Evolutionary conservation across 2,888 invertebrate species (phyloP).

Genomic region (Pyrochroa serraticornis): DNA sequence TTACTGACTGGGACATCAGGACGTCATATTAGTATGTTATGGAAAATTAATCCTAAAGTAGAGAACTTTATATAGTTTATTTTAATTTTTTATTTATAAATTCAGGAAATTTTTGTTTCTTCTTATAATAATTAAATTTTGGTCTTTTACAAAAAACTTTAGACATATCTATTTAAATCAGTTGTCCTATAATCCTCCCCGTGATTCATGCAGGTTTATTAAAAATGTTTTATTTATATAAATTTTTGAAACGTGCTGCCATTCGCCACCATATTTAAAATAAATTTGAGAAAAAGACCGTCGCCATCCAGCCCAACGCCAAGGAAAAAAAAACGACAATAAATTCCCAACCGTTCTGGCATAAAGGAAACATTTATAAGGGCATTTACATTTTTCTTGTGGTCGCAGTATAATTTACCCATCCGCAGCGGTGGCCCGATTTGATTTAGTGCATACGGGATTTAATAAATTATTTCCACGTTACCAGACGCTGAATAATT

Average conservation of each 20-base stretch:
- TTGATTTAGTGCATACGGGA: constrained; percentile 34
- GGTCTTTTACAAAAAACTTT: no score
- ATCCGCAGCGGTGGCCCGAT: constrained; percentile 35
- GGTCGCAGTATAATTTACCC: constrained; percentile 43
- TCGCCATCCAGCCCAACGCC: constrained; percentile 15
- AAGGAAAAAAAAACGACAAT: constrained; percentile 36
- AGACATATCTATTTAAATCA: no score
- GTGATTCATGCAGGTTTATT: not conserved
- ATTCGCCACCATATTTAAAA: constrained; percentile 18
- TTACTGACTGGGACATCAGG: no score
- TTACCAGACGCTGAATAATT: constrained; percentile 22
- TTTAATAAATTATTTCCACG: constrained; percentile 33
- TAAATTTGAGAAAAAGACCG: constrained; percentile 22
- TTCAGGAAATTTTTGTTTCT: no score
- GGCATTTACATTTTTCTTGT: constrained; percentile 46
- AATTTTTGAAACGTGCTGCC: constrained; percentile 11
- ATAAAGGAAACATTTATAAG: constrained; percentile 48
- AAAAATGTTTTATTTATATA: constrained; percentile 16
- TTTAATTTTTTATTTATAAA: no score
- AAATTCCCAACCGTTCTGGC: constrained; percentile 41
- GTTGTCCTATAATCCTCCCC: no score
- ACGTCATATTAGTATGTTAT: no score
- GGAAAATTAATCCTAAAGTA: no score
- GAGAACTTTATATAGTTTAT: no score
- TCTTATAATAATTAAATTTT: no score